Percentiles rank a stretch among this genome's conserved stretches.
Conservation (phyloP, 2,797 vertebrate genomes). For the Crenichthys baileyi region DNA sequence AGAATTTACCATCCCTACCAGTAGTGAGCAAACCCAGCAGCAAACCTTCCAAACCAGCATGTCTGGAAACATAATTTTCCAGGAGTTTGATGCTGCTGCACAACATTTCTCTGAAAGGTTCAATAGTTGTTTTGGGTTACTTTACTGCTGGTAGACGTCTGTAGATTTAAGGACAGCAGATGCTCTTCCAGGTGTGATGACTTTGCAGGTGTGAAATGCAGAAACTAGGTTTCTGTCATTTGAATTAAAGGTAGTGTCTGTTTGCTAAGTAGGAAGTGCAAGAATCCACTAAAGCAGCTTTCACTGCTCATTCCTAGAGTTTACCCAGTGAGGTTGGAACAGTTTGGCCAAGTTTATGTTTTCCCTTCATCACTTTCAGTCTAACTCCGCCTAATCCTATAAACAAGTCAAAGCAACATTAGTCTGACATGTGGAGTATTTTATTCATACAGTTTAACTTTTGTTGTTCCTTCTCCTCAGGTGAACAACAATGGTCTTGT, state of each 20-base stretch:
- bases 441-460: not conserved
- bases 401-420: constrained; percentile 22
- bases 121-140: constrained; percentile 41
- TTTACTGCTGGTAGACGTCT: constrained; percentile 31
- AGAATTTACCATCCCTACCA: not conserved
- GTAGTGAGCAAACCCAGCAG: not conserved
- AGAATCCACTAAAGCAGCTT: constrained; percentile 65
- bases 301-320: constrained; percentile 39
- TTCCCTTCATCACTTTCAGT: constrained; percentile 28
- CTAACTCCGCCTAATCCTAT: constrained; percentile 12
- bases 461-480: constrained; percentile 67
- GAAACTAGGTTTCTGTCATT: constrained; percentile 51
- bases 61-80: not conserved
- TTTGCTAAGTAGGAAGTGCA: constrained; percentile 70
- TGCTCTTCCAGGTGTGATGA: constrained; percentile 44
- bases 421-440: constrained; percentile 22
- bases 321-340: constrained; percentile 46
- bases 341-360: constrained; percentile 41
- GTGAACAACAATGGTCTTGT: constrained; percentile 98
- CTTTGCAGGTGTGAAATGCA: constrained; percentile 51
- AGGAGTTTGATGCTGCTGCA: not conserved
- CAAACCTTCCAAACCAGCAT: not conserved
- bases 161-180: constrained; percentile 44
- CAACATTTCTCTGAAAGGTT: constrained; percentile 33
- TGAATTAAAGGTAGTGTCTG: constrained; percentile 65